Evolutionary conservation across 1,140 invertebrate species (phyloP), one percentile per base, ranked within the genome.

Genomic region (Lepidurus couesii): DNA sequence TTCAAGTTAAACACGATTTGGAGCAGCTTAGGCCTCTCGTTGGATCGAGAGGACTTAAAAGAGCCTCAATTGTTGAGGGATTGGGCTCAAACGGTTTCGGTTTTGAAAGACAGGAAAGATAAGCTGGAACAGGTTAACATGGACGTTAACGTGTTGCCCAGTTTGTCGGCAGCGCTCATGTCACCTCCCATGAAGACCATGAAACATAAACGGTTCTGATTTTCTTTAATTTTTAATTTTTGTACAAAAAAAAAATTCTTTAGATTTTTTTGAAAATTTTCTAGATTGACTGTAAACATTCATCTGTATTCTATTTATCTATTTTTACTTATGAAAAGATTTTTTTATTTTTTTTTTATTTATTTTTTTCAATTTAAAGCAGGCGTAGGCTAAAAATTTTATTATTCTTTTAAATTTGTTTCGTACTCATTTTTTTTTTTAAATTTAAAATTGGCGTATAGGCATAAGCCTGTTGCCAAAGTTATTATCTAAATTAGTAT

Each of bases 1-100:
- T 82, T 86, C 16, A 85, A 88, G 79, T 83, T 94, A 73, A 92
- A 92, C 45, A 84, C 87, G 79, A 79, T 88, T 10, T 75, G 78
- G 73, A 45, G 44, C 0, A 89, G 91, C 78, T 81, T 91, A 76
- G 84, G 88, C 1, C 82, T 85, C 3, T 86, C 87, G 88, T 43
- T 85, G 87, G 42, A 90, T 77, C 26, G 24, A 16, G 74, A 81
- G 74, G 78, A 45, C 76, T 74, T 73, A 74, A 78, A 76, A 74
- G 44, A 43, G 42, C 10, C 74, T 73, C 44, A 78, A 47, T 80
- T 45, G n/a, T 26, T 75, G 76, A 26, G 80, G 45, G 75, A 65
- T 75, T 44, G 80, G 77, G 45, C 78, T 75, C 76, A 45, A 73
- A 42, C 44, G 73, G 44, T 76, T 75, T 42, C 74, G 76, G 24